These are phyloP conservation scores for Catonia carolina DNA, from an alignment of 2,888 invertebrate species.

Conservation along the genomic window DNA sequence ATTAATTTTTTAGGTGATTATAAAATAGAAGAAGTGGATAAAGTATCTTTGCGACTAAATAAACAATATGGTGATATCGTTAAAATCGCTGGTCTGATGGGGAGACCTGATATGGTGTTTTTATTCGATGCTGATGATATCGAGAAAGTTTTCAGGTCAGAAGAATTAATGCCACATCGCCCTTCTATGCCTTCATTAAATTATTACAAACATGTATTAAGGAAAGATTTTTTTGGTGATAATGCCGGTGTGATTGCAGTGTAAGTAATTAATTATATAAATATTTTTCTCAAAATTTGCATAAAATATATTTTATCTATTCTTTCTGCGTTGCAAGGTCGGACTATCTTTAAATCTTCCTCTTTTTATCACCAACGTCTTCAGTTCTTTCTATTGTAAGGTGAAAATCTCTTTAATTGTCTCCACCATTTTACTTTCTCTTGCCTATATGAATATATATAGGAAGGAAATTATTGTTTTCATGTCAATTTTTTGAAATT, in stretches of 20 bases:
- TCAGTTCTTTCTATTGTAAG: too few relatives aligned
- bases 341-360: too few relatives aligned
- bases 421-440: too few relatives aligned
- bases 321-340: background rate
- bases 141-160: constrained; percentile 60
- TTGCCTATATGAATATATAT: too few relatives aligned
- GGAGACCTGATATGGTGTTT: constrained; percentile 66
- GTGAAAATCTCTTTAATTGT: too few relatives aligned
- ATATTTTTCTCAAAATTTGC: background rate
- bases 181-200: constrained; percentile 70
- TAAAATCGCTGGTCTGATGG: constrained; percentile 58
- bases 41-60: constrained; percentile 53
- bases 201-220: constrained; percentile 62
- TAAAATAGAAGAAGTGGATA: constrained; percentile 59
- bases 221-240: constrained; percentile 61
- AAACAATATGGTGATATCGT: constrained; percentile 60
- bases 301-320: background rate
- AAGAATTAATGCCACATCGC: constrained; percentile 60
- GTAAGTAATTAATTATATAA: constrained; percentile 47
- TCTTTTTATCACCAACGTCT: too few relatives aligned
- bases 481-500: too few relatives aligned
- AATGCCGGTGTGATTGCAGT: constrained; percentile 66
- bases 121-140: constrained; percentile 64
- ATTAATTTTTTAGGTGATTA: constrained; percentile 49
- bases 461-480: too few relatives aligned